phyloP scores from a whole-genome alignment of 2,113 vertebrate genomes.

The Ctenomys sociabilis region DNA sequence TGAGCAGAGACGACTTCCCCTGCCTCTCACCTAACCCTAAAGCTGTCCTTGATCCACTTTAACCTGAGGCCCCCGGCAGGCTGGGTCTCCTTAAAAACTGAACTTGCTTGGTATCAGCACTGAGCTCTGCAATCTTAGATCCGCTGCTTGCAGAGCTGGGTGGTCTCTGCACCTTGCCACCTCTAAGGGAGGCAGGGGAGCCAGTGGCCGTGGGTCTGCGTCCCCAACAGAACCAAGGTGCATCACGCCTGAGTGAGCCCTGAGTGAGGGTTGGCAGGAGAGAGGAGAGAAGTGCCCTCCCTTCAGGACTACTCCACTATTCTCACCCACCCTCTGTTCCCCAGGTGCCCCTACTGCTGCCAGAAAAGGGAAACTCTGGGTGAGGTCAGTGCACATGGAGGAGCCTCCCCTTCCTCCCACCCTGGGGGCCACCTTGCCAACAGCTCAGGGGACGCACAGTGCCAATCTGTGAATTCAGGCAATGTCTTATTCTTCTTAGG shows the following conservation, averaged over 20 bases:
- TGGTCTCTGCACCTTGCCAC: fast-evolving
- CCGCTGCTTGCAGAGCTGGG: not conserved
- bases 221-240: not conserved
- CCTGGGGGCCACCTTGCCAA: not conserved
- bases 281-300: not conserved
- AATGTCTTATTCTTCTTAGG: not conserved
- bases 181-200: not conserved
- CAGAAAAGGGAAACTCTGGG: not conserved
- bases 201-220: fast-evolving
- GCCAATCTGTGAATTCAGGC: not conserved
- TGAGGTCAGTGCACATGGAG: not conserved
- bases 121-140: not conserved
- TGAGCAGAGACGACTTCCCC: not conserved
- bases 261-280: no score
- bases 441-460: fast-evolving
- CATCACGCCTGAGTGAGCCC: not conserved
- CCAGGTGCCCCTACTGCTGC: not conserved
- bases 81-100: not conserved
- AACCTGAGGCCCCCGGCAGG: not conserved
- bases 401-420: fast-evolving
- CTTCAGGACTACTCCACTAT: not conserved
- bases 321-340: not conserved
- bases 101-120: not conserved
- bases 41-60: no score
- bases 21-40: not conserved